phyloP scores from a whole-genome alignment of 2,888 invertebrate species.

The Agriopis marginaria region DNA sequence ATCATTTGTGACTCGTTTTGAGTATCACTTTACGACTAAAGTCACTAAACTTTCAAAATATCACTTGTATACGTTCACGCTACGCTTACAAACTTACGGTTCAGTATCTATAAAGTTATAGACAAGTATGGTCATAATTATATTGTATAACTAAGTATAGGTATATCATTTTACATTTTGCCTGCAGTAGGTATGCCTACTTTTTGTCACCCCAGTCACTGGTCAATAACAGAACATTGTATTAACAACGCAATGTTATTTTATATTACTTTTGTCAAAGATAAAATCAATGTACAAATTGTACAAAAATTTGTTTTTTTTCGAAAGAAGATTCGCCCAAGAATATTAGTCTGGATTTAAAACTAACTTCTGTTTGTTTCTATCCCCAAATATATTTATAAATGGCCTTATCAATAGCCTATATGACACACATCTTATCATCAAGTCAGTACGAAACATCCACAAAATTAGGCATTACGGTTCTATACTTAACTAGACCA shows the following conservation, averaged over 20 bases:
- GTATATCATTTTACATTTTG: conserved; percentile 21
- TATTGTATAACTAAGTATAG: conserved; percentile 15
- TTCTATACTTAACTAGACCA: background rate
- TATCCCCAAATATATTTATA: background rate
- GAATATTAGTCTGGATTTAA: background rate
- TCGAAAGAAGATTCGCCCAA: too few species aligned
- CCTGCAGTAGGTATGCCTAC: too few species aligned
- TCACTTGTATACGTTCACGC: conserved; percentile 46
- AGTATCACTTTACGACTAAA: conserved; percentile 40
- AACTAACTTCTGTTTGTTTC: background rate
- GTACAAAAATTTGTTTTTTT: too few species aligned
- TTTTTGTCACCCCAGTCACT: too few species aligned
- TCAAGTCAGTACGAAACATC: conserved; percentile 4
- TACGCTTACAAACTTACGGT: conserved; percentile 31
- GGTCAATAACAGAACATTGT: too few species aligned
- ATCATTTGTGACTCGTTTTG: conserved; percentile 40
- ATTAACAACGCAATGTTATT: too few species aligned
- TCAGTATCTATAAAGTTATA: conserved; percentile 27
- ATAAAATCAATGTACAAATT: too few species aligned
- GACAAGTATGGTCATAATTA: conserved; percentile 41
- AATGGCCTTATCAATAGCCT: background rate
- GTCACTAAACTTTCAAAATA: conserved; percentile 45
- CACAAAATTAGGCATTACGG: conserved; percentile 1
- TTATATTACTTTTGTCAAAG: too few species aligned
- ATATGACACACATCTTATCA: conserved; percentile 9